Evolutionary conservation across 2,888 invertebrate genomes (phyloP).

Genomic region (Tiliacea aurago): DNA sequence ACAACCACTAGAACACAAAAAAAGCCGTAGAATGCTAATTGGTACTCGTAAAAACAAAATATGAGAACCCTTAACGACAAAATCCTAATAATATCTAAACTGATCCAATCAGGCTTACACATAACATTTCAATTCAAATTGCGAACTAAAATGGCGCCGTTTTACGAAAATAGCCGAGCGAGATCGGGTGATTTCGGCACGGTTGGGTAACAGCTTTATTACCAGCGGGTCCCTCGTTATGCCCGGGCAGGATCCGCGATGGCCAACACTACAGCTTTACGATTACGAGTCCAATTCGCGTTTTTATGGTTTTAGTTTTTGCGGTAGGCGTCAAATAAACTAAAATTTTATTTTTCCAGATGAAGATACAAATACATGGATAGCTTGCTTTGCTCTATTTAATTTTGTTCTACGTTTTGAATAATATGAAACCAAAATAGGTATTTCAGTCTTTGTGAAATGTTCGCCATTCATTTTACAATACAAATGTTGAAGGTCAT

Average conservation of each 20-base stretch:
- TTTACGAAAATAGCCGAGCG: slow-evolving; percentile 59
- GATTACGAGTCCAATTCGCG: slow-evolving; percentile 52
- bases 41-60: slow-evolving; percentile 20
- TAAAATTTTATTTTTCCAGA: neutral
- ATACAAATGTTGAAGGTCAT: slow-evolving; percentile 9
- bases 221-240: slow-evolving; percentile 68
- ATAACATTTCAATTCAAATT: slow-evolving; percentile 74
- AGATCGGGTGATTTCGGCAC: slow-evolving; percentile 62
- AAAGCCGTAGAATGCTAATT: slow-evolving; percentile 11
- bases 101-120: slow-evolving; percentile 66
- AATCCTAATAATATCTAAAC: slow-evolving; percentile 68
- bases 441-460: slow-evolving; percentile 1
- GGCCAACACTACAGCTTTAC: slow-evolving; percentile 65
- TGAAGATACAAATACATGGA: neutral
- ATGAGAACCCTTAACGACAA: slow-evolving; percentile 48
- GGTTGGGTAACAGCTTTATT: slow-evolving; percentile 70
- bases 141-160: slow-evolving; percentile 64
- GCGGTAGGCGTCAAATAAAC: slow-evolving; percentile 3
- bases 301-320: slow-evolving; percentile 51
- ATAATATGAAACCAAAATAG: neutral
- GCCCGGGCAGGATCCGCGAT: slow-evolving; percentile 46
- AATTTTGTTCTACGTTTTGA: neutral
- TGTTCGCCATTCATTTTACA: neutral
- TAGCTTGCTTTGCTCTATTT: neutral
- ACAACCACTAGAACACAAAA: slow-evolving; percentile 6